Conservation (phyloP, 2,797 vertebrate species). For the Trichosurus vulpecula region DNA sequence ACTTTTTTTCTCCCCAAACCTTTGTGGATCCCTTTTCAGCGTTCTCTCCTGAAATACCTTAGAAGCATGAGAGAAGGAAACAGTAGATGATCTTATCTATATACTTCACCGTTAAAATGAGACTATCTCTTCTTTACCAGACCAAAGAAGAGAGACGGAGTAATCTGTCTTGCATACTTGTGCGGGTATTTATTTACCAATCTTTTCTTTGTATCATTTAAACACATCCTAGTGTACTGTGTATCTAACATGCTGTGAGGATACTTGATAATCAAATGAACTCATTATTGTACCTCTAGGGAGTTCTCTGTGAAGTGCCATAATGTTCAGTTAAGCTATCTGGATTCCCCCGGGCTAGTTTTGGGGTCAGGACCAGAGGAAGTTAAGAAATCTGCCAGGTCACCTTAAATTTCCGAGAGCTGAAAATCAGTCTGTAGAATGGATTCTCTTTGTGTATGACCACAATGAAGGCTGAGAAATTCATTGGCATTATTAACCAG, state of each 20-base stretch:
- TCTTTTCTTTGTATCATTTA: not conserved
- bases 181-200: slow-evolving; percentile 40
- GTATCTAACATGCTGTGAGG: not conserved
- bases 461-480: not conserved
- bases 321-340: not conserved
- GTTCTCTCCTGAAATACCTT: slow-evolving; percentile 54
- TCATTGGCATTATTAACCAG: not conserved
- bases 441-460: not conserved
- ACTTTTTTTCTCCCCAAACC: not conserved
- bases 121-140: slow-evolving; percentile 25
- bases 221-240: slow-evolving; percentile 33
- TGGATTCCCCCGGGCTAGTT: slow-evolving; percentile 18
- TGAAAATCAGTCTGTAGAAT: not conserved
- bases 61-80: slow-evolving; percentile 40
- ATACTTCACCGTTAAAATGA: slow-evolving; percentile 45
- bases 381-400: slow-evolving; percentile 6
- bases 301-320: slow-evolving; percentile 2
- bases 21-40: slow-evolving; percentile 39
- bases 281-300: not conserved
- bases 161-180: slow-evolving; percentile 48
- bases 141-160: not conserved
- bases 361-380: slow-evolving; percentile 40
- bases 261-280: not conserved
- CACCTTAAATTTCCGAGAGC: not conserved
- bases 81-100: slow-evolving; percentile 34